Conservation (phyloP, 2,113 vertebrate species). For the Perognathus longimembris region DNA sequence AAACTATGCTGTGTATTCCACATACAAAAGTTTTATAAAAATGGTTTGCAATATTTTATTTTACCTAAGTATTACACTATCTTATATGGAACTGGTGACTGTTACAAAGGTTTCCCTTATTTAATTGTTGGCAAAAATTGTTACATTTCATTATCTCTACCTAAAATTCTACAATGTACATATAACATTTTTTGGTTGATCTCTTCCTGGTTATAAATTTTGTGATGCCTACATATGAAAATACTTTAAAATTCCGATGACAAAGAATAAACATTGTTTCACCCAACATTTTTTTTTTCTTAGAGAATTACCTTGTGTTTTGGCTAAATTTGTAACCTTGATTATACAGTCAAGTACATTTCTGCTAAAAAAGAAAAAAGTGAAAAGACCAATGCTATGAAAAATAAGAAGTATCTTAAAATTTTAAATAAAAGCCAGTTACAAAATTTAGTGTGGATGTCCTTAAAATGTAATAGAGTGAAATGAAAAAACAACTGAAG, state of each 20-base stretch:
- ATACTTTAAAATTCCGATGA: conserved; percentile 48
- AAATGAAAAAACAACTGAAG: conserved; percentile 74
- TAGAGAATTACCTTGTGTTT: conserved; percentile 50
- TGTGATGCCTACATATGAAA: conserved; percentile 26
- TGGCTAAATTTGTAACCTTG: conserved; percentile 47
- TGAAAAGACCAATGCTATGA: conserved; percentile 43
- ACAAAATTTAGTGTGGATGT: conserved; percentile 56
- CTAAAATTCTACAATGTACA: conserved; percentile 44
- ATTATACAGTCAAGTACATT: conserved; percentile 24
- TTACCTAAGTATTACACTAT: conserved; percentile 40
- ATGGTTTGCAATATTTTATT: conserved; percentile 12
- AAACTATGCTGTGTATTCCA: conserved; percentile 39
- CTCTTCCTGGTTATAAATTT: conserved; percentile 45
- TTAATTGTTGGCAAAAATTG: conserved; percentile 51
- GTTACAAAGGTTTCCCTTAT: conserved; percentile 37
- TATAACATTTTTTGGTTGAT: conserved; percentile 36
- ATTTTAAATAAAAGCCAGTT: conserved; percentile 62
- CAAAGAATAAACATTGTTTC: conserved; percentile 37
- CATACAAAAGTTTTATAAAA: conserved; percentile 45
- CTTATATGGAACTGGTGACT: conserved; percentile 1
- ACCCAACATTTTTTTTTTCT: neutral
- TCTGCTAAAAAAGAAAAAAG: conserved; percentile 37
- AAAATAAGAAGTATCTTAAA: conserved; percentile 65
- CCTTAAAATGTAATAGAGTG: conserved; percentile 77
- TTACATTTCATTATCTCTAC: conserved; percentile 17